These are phyloP conservation scores for Sycobia sp. DNA, from an alignment of 1,140 invertebrate genomes.

Conservation along the genomic window DNA sequence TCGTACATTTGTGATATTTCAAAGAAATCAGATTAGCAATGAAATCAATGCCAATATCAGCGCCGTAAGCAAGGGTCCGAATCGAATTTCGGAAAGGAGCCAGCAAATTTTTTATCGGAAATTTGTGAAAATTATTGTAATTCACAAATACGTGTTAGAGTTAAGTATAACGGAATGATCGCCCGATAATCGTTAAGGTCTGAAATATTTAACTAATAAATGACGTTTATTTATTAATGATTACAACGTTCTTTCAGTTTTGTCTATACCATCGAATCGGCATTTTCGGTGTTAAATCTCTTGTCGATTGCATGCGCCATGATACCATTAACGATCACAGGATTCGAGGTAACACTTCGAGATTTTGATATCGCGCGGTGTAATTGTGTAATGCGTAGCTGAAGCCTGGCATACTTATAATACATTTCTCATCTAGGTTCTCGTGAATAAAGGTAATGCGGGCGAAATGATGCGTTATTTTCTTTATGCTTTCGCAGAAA, in stretches of 20 bases:
- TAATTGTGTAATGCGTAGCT: too few species aligned
- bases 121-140: background rate
- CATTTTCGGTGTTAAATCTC: conserved; percentile 8
- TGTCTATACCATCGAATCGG: background rate
- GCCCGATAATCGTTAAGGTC: too few species aligned
- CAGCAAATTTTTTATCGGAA: background rate
- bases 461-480: conserved; percentile 8
- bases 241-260: conserved; percentile 2
- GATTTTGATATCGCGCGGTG: too few species aligned
- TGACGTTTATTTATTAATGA: background rate
- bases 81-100: background rate
- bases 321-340: conserved; percentile 2
- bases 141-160: conserved; percentile 18
- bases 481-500: conserved; percentile 4
- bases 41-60: background rate
- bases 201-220: too few species aligned
- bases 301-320: conserved; percentile 1
- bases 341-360: conserved; percentile 10
- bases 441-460: background rate
- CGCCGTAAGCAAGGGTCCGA: background rate
- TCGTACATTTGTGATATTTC: background rate
- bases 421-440: conserved; percentile 5
- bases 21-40: conserved; percentile 4
- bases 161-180: too few species aligned
- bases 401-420: background rate